Percentiles rank a stretch among this genome's conserved stretches.
Evolutionary conservation across 2,113 vertebrate species (phyloP).

Genomic region (Callionymus lyra): DNA sequence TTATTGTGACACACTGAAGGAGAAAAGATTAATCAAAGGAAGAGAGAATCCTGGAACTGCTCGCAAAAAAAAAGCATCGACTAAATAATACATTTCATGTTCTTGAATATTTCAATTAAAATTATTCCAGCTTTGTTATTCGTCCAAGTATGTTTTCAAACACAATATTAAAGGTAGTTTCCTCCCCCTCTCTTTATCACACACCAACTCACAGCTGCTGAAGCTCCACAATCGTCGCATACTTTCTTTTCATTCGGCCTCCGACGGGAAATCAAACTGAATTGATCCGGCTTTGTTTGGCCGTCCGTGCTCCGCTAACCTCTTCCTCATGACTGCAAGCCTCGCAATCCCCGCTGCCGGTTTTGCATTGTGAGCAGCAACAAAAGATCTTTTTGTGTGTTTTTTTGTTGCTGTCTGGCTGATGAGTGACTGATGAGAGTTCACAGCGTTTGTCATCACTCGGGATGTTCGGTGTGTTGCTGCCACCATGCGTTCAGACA

Average conservation of each 20-base stretch:
- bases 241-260: conserved; percentile 16
- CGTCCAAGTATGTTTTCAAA: too few relatives aligned
- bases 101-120: too few relatives aligned
- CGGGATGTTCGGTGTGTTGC: conserved; percentile 7
- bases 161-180: too few relatives aligned
- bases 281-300: conserved; percentile 14
- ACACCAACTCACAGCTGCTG: too few relatives aligned
- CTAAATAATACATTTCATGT: too few relatives aligned
- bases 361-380: conserved; percentile 1
- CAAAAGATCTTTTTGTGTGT: background rate
- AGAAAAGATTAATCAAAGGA: too few relatives aligned
- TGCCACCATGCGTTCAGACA: conserved; percentile 44
- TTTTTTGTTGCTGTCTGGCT: background rate
- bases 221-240: conserved; percentile 19
- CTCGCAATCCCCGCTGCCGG: background rate
- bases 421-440: conserved; percentile 1
- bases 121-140: too few relatives aligned
- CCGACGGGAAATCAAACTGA: conserved; percentile 24
- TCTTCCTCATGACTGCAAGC: conserved; percentile 1
- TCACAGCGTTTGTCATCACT: background rate
- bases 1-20: too few relatives aligned
- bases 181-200: too few relatives aligned
- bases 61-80: too few relatives aligned
- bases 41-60: too few relatives aligned
- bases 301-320: conserved; percentile 1